phyloP scores from a whole-genome alignment of 2,113 vertebrate genomes.

The Orthonyx spaldingii region DNA sequence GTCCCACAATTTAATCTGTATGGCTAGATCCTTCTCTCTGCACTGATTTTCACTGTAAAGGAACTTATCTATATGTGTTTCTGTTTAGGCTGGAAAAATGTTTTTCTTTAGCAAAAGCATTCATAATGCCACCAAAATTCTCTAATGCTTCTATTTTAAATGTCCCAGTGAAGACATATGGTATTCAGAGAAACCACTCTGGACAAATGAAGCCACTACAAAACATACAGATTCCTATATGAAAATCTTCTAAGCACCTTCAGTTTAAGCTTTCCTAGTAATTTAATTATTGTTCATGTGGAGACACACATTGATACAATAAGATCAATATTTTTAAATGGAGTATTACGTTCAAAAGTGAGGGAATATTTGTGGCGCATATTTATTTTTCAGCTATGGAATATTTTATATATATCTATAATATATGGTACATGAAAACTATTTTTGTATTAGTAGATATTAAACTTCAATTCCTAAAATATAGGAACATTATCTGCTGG shows the following conservation, averaged over 20 bases:
- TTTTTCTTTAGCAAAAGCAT: background rate
- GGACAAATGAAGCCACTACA: background rate
- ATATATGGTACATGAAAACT: background rate
- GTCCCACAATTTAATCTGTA: background rate
- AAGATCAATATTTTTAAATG: background rate
- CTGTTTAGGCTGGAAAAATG: background rate
- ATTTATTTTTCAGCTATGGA: background rate
- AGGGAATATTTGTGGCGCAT: background rate
- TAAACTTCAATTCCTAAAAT: background rate
- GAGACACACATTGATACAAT: background rate
- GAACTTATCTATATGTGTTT: background rate
- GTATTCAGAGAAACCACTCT: background rate
- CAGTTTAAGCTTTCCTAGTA: background rate
- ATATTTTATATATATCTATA: background rate
- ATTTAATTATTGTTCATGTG: background rate
- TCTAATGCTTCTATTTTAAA: background rate
- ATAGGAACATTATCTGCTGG: background rate
- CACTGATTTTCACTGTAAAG: background rate
- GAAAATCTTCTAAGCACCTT: background rate
- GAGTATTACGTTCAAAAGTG: background rate
- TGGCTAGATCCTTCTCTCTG: background rate
- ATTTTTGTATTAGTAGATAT: background rate
- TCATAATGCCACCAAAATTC: background rate
- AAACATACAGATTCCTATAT: background rate
- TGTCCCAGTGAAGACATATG: background rate